Evolutionary conservation across 2,113 vertebrate species (phyloP).

Genomic region (Oophaga pumilio): DNA sequence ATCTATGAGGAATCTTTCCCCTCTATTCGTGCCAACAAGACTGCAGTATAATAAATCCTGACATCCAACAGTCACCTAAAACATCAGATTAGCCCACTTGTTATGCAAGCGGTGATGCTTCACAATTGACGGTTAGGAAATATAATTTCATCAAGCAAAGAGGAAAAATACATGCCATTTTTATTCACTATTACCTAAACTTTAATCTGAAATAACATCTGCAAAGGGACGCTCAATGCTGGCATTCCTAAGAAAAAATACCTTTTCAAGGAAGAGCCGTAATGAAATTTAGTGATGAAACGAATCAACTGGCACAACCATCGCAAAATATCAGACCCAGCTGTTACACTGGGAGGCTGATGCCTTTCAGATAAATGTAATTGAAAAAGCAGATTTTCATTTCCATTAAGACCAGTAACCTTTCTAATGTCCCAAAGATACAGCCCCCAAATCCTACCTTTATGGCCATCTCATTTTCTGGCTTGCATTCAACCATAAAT

Average conservation of each 20-base stretch:
- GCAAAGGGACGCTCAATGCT: constrained; percentile 57
- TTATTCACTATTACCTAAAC: constrained; percentile 62
- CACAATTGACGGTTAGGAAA: constrained; percentile 60
- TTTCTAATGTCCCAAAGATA: constrained; percentile 39
- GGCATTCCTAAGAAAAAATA: constrained; percentile 55
- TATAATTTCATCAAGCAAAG: constrained; percentile 58
- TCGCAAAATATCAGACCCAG: constrained; percentile 46
- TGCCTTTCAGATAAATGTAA: not conserved
- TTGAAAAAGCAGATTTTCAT: constrained; percentile 15
- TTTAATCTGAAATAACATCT: constrained; percentile 69
- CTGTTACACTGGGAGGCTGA: constrained; percentile 18
- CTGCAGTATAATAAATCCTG: constrained; percentile 63
- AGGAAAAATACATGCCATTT: constrained; percentile 63
- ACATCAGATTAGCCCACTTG: constrained; percentile 66
- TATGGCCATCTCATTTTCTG: constrained; percentile 43
- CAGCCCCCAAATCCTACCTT: constrained; percentile 15
- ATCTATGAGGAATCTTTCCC: constrained; percentile 60
- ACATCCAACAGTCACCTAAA: constrained; percentile 64
- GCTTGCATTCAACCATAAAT: constrained; percentile 24
- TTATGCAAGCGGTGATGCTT: constrained; percentile 62
- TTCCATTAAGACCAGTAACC: constrained; percentile 37
- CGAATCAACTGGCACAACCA: constrained; percentile 54
- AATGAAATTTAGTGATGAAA: constrained; percentile 61
- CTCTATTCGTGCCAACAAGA: constrained; percentile 60
- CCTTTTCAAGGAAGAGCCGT: constrained; percentile 58